Evolutionary conservation across 2,797 vertebrate genomes (phyloP).

Genomic region (Hippopotamyrus pictus): DNA sequence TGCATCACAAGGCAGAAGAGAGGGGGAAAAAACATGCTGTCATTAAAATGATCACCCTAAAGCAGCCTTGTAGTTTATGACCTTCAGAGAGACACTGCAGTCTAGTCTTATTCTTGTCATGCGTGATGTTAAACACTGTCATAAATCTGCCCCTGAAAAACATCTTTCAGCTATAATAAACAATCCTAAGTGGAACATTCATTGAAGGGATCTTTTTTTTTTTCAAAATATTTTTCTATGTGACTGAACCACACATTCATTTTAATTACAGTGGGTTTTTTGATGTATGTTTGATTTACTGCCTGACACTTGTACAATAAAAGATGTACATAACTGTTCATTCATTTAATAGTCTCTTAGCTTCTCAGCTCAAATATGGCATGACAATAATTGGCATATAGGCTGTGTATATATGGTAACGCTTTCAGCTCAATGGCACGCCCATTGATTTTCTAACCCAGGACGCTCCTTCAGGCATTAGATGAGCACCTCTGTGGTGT

Average conservation of each 20-base stretch:
- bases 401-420: neutral
- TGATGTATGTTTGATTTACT: neutral
- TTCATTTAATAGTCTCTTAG: neutral
- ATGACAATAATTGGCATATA: neutral
- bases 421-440: neutral
- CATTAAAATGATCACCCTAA: constrained; percentile 16
- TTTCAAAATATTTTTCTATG: neutral
- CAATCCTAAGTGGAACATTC: neutral
- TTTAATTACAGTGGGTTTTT: neutral
- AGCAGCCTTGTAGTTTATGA: neutral
- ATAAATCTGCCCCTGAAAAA: neutral
- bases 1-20: neutral
- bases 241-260: neutral
- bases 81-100: constrained; percentile 8
- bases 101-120: neutral
- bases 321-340: neutral
- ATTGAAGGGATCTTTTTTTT: neutral
- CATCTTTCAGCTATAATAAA: neutral
- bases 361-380: neutral
- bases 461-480: neutral
- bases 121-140: neutral
- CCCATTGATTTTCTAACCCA: neutral
- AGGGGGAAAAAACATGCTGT: neutral
- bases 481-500: neutral
- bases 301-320: neutral